Evolutionary conservation across 1,140 invertebrate genomes (phyloP).

Genomic region (Ceratosolen solmsi): DNA sequence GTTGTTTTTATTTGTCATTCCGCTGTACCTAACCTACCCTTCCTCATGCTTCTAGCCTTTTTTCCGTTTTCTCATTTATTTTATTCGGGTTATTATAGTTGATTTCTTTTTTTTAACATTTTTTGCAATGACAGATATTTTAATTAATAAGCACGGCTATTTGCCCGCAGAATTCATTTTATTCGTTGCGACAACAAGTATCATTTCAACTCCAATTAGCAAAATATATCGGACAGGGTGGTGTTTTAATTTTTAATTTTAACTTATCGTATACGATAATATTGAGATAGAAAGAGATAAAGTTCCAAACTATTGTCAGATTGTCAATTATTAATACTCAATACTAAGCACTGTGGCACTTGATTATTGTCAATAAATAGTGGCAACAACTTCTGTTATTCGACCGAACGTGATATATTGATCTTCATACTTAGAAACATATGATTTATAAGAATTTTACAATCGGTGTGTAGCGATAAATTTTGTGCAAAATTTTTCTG

Average conservation of each 20-base stretch:
- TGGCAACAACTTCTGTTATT: too few species aligned
- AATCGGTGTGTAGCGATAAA: too few species aligned
- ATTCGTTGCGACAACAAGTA: neutral
- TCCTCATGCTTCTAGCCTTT: neutral
- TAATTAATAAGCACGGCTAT: conserved; percentile 18
- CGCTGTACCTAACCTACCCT: neutral
- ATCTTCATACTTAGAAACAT: too few species aligned
- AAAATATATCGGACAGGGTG: conserved; percentile 18
- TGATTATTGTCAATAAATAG: too few species aligned
- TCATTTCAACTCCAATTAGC: conserved; percentile 40
- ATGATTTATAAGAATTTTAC: too few species aligned
- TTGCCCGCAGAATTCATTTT: neutral
- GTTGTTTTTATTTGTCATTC: conserved; percentile 4
- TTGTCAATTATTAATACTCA: too few species aligned
- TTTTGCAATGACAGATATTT: neutral
- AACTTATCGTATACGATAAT: too few species aligned
- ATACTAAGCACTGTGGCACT: too few species aligned
- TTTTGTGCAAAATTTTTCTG: too few species aligned
- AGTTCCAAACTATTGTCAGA: too few species aligned
- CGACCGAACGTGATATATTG: too few species aligned
- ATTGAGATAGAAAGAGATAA: too few species aligned
- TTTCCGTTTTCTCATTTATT: neutral
- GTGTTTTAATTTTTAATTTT: neutral
- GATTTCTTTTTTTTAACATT: neutral
- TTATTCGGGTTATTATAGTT: neutral